Evolutionary conservation across 2,797 vertebrate species (phyloP), one percentile per base, ranked within the genome.

Genomic region (Cyprinodon diabolis): DNA sequence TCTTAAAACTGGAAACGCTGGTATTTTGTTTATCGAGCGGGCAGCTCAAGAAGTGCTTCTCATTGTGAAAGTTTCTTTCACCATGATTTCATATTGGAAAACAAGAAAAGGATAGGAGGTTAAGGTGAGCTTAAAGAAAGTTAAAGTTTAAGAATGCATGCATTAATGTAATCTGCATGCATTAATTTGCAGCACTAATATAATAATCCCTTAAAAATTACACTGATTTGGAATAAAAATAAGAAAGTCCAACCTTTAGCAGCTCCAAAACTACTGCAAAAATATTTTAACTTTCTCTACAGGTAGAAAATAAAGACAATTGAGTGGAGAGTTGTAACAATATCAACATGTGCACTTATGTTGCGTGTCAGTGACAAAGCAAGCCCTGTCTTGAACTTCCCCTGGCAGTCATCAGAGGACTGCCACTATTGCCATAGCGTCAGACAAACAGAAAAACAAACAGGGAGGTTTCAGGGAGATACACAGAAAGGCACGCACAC

Each of bases 1-100:
- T 83, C 73, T 69, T 77, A 78, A 88, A 93, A 93, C 84, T 86
- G 79, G 90, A 91, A 84, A 78, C 84, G 71, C 90, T 74, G 76
- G 87, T 86, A 88, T 87, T 86, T 77, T 90, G 86, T 89, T 90
- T 85, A 84, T 78, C 0, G 52, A 87, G 68, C 0, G 4, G 62
- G 66, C 47, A 0, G 73, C 56, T 12, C 21, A 56, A 48, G 68
- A 66, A 65, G 4, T 37, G 47, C 70, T 68, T 81, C 69, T 82
- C 63, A 77, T 19, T 72, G 71, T 77, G 35, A 81, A 75, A 74
- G 60, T 74, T 77, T 82, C 65, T 60, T 17, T 75, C 72, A 80
- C 77, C 72, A 75, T 86, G 76, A 90, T 82, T 87, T 87, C 82
- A 92, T 86, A 49, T 83, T 62, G 5, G 11, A 21, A 23, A 43